Conservation (phyloP, 2,888 invertebrate species). For the Leptura quadrifasciata region DNA sequence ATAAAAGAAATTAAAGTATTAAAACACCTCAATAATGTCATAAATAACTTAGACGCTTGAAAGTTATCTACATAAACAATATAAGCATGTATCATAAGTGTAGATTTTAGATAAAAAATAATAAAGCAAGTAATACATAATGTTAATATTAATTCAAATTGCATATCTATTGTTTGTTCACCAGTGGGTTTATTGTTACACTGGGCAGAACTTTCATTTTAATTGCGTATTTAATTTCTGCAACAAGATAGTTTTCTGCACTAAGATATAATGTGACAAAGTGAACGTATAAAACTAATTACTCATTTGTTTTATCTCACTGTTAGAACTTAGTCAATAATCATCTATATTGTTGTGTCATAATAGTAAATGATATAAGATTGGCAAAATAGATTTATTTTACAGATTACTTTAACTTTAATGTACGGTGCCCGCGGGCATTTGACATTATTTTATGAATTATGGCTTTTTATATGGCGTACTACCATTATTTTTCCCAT, state of each 20-base stretch:
- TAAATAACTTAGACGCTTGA: neutral
- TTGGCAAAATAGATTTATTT: conserved; percentile 36
- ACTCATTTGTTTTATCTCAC: conserved; percentile 39
- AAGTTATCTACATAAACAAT: neutral
- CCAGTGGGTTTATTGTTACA: conserved; percentile 29
- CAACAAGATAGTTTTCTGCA: conserved; percentile 32
- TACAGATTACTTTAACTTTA: conserved; percentile 36
- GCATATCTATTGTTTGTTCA: conserved; percentile 12
- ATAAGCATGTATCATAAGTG: neutral
- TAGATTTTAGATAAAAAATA: neutral
- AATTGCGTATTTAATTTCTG: conserved; percentile 41
- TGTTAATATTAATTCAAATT: conserved; percentile 15
- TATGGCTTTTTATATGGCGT: conserved; percentile 34
- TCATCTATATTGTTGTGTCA: conserved; percentile 40
- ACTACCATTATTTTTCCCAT: conserved; percentile 35
- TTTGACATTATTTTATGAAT: conserved; percentile 40
- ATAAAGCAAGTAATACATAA: neutral
- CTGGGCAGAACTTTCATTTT: conserved; percentile 35
- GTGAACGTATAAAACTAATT: conserved; percentile 37
- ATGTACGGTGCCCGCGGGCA: conserved; percentile 20
- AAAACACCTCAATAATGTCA: too few species aligned
- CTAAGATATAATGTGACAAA: conserved; percentile 37
- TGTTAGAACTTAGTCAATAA: conserved; percentile 35
- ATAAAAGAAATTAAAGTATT: too few species aligned
- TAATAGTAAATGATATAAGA: conserved; percentile 24